Evolutionary conservation across 30 jellyfish, hydroid and myxozoan genomes (phyloP).

Genomic region (Aurelia sp.): DNA sequence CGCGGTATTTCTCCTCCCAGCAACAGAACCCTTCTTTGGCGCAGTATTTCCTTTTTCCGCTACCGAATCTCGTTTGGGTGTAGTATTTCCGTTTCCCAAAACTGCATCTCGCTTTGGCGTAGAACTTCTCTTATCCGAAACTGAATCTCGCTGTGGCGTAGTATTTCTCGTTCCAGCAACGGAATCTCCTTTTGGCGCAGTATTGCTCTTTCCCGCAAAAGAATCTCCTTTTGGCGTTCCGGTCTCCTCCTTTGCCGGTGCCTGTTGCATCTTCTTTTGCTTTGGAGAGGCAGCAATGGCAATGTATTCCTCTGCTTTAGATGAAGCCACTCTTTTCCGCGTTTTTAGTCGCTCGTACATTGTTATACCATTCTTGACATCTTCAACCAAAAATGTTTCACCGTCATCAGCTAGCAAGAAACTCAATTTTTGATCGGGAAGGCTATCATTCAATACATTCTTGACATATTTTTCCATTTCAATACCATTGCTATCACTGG

Average conservation of each 20-base stretch:
- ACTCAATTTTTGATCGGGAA: conserved; percentile 1
- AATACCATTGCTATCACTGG: not conserved
- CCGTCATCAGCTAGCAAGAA: conserved; percentile 18
- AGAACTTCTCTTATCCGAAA: too few species aligned
- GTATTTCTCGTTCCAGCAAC: not conserved
- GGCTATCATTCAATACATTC: not conserved
- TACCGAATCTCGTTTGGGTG: not conserved
- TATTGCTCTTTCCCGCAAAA: too few species aligned
- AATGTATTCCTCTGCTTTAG: not conserved
- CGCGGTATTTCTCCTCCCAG: too few species aligned
- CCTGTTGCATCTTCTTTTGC: not conserved
- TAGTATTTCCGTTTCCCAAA: too few species aligned
- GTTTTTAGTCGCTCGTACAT: conserved; percentile 61
- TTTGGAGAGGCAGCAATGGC: not conserved
- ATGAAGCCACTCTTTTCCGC: conserved; percentile 37
- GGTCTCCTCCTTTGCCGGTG: not conserved
- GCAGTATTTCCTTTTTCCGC: not conserved
- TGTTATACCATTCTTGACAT: conserved; percentile 30
- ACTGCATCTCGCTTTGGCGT: too few species aligned
- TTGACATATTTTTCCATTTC: not conserved
- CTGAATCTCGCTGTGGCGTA: too few species aligned
- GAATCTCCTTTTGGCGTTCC: too few species aligned
- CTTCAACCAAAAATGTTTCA: conserved; percentile 4
- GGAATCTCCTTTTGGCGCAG: not conserved
- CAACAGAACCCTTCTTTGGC: too few species aligned